Base-by-base conservation (phyloP, 2,797 vertebrate genomes). In the Danio jaintianensis region DNA sequence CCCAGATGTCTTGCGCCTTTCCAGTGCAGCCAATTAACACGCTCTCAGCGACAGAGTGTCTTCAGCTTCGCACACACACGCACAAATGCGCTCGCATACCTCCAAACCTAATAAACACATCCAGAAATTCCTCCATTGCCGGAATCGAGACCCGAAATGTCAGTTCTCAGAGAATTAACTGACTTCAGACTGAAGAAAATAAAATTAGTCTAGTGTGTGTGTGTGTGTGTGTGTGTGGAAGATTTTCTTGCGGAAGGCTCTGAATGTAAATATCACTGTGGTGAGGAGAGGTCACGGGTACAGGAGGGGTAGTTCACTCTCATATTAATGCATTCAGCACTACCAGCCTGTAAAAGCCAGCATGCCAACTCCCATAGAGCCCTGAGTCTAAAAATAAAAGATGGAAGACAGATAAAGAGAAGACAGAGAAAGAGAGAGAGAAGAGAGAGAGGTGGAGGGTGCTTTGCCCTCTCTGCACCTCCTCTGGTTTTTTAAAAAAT, bases 371-470 rank as follows among this genome's bases (percentile, higher is more conserved):
- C 90, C 91, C 86, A 86, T 85, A 88, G 90, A 88, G 87, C 82
- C 76, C 78, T 5, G 48, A 0, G 58, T 85, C 91, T 93, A 93
- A 93, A 93, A 94, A 94, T 94, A 93, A 91, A 88, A 82, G 74
- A 75, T 72, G 66, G 74, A 82, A 62, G 74, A 78, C 16, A 36
- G 61, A 48, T 38, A 83, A n/a, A n/a, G n/a, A n/a, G 74, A 82
- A 62, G 74, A 78, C 16, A 36, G 61, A 48, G 64, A 80, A 45
- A 59, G 40, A 76, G 59, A 63, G 48, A 53, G 52, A 38, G 47
- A 62, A 13, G 52, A 38, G 47, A 62, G 13, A 42, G 47, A 53
- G 64, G 43, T 38, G 18, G 63, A 80, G 29, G 38, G 56, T 47
- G 58, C 38, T 62, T 72, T 47, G 70, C 38, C 50, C 64, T 47